Evolutionary conservation across 2,888 invertebrate genomes (phyloP).

Genomic region (Saturnia pavonia): DNA sequence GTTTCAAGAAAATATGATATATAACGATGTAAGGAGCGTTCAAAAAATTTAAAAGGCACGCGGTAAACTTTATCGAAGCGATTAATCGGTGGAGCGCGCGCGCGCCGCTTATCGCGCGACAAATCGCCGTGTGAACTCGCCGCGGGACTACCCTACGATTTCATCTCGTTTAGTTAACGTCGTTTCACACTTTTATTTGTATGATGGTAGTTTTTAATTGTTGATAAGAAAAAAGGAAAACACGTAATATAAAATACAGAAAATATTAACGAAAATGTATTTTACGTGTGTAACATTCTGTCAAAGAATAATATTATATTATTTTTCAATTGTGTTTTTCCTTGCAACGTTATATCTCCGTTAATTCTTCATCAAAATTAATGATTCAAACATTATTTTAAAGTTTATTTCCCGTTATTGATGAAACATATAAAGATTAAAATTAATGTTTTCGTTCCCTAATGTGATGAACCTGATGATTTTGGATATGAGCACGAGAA

Average conservation of each 20-base stretch:
- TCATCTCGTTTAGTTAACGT: conserved; percentile 11
- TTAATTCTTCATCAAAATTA: no score
- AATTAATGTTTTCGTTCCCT: no score
- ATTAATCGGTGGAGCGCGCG: conserved; percentile 56
- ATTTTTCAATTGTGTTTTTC: no score
- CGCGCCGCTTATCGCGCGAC: conserved; percentile 53
- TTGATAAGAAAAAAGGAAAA: not conserved
- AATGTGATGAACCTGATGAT: no score
- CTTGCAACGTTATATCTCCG: no score
- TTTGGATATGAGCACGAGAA: not conserved
- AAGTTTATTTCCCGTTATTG: no score
- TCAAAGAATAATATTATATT: no score
- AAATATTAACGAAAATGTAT: no score
- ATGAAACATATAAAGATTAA: no score
- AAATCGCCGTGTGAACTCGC: conserved; percentile 52
- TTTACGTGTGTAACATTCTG: no score
- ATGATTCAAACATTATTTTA: no score
- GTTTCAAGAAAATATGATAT: not conserved
- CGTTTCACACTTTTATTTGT: conserved; percentile 12
- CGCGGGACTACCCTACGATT: conserved; percentile 11
- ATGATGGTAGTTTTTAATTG: not conserved
- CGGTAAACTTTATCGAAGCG: conserved; percentile 51
- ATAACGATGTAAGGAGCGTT: not conserved
- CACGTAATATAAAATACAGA: not conserved
- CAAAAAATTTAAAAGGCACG: conserved; percentile 35